A percentile compares a stretch with the other conserved stretches of the same genome.
Evolutionary conservation across 2,888 invertebrate genomes (phyloP).

Genomic region (Drosophila acutilabella): DNA sequence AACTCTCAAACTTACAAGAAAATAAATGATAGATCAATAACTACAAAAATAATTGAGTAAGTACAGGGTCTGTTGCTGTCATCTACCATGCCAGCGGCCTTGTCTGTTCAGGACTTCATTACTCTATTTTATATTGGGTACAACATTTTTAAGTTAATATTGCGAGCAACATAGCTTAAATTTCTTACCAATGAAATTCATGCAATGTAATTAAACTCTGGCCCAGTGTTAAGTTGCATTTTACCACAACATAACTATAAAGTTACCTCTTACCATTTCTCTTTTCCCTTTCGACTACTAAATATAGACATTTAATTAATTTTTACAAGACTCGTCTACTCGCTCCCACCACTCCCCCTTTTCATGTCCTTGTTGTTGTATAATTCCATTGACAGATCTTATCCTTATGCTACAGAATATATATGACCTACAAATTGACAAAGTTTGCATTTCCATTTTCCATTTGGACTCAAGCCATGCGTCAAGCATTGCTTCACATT

Average conservation of each 20-base stretch:
- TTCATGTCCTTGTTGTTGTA: neutral
- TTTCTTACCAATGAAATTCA: too few species aligned
- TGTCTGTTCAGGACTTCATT: too few species aligned
- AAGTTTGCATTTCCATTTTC: constrained; percentile 50
- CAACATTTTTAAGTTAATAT: too few species aligned
- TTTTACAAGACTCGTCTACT: neutral
- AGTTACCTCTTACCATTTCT: neutral
- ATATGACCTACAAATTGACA: constrained; percentile 59
- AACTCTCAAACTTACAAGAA: too few species aligned
- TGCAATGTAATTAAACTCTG: too few species aligned
- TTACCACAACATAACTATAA: neutral
- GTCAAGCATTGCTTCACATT: constrained; percentile 8
- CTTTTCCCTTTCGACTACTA: neutral
- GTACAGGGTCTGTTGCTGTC: too few species aligned
- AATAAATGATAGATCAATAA: too few species aligned
- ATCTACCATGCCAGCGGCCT: too few species aligned
- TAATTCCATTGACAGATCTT: constrained; percentile 9
- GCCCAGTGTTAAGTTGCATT: too few species aligned
- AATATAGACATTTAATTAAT: neutral
- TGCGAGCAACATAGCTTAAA: too few species aligned
- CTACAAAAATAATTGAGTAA: too few species aligned
- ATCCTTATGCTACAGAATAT: constrained; percentile 16
- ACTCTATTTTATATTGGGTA: too few species aligned
- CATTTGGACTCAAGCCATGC: constrained; percentile 13
- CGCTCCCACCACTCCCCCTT: neutral